A percentile compares a stretch with the other conserved stretches of the same genome.
Conservation (phyloP, 2,888 invertebrate genomes). For the Apotomis turbidana region DNA sequence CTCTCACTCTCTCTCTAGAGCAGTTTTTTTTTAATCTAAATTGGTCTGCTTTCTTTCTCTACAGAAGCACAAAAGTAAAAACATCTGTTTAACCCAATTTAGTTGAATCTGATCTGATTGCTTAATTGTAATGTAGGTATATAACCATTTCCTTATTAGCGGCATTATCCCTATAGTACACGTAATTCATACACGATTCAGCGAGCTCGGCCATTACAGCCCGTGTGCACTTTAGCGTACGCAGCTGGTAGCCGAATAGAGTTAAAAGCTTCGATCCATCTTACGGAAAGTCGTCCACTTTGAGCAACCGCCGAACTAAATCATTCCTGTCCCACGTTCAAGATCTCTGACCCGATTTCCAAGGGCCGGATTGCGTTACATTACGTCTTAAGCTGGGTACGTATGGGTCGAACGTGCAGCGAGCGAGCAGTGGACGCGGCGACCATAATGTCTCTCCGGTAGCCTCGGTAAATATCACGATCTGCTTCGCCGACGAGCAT, state of each 20-base stretch:
- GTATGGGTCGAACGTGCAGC: constrained; percentile 19
- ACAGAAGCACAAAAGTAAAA: too few species aligned
- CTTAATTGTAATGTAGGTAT: constrained; percentile 45
- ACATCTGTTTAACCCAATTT: not conserved
- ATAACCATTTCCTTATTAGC: constrained; percentile 46
- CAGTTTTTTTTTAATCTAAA: too few species aligned
- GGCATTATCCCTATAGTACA: constrained; percentile 45
- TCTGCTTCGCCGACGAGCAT: constrained; percentile 29
- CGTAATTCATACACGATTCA: constrained; percentile 66
- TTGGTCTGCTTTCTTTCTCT: too few species aligned
- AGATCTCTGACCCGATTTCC: constrained; percentile 71
- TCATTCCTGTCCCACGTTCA: constrained; percentile 63
- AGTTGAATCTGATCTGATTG: not conserved
- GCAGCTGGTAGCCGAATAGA: constrained; percentile 71
- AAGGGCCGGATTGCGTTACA: constrained; percentile 59
- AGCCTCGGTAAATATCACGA: constrained; percentile 33
- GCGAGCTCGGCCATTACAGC: constrained; percentile 63
- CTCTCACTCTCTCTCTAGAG: too few species aligned
- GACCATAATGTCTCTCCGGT: constrained; percentile 4
- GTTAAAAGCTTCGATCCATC: constrained; percentile 80
- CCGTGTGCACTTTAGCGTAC: constrained; percentile 58
- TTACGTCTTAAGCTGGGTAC: constrained; percentile 49
- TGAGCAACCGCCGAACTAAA: constrained; percentile 72
- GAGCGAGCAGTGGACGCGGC: constrained; percentile 31
- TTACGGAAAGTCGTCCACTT: constrained; percentile 74